Base-by-base conservation (phyloP, 64 coral and sea anemone genomes). In the Platygyra sinensis region DNA sequence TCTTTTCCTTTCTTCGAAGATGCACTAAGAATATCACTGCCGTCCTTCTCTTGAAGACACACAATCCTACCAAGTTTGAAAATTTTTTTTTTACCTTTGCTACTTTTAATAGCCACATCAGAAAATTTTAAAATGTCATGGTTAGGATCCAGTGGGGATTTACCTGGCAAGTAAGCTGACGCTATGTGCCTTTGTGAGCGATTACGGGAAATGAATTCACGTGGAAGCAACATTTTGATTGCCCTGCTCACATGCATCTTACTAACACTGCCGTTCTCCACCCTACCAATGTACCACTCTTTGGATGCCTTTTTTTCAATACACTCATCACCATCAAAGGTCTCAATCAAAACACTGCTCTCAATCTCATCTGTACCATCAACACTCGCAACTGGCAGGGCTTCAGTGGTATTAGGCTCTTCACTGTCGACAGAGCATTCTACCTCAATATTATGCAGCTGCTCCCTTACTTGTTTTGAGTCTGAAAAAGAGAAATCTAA, bases 121-220 rank as follows among this genome's bases (percentile, higher is more conserved):
- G 67, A 72, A 72, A 72, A 72, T 72, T 72, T 72, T 30, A 72
- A 1, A 72, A 72, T 72, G 67, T 72, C 67, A 72, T 72, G 67
- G 67, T 72, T 30, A 25, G 67, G 67, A n/a, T 72, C 67, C 19
- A 72, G 2, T 27, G 67, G 67, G 67, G 67, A 72, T 72, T 72
- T 24, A 5, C 67, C 67, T 11, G 67, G 67, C 67, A 72, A 72
- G 50, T 52, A 52, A 52, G 4, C 10, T 52, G 50, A 72, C 5
- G 67, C 67, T 72, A 72, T 72, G 67, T 72, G 67, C 27, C 67
- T 11, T 25, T 72, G 67, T 72, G 67, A 72, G 67, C 67, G 67
- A 72, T 72, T 72, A 25, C 67, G n/a, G n/a, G 67, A 72, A n/a
- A 72, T 30, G 67, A 72, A 72, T 30, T 72, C 67, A 28, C 67